phyloP scores from a whole-genome alignment of 2,797 vertebrate genomes.

The Artibeus lituratus region DNA sequence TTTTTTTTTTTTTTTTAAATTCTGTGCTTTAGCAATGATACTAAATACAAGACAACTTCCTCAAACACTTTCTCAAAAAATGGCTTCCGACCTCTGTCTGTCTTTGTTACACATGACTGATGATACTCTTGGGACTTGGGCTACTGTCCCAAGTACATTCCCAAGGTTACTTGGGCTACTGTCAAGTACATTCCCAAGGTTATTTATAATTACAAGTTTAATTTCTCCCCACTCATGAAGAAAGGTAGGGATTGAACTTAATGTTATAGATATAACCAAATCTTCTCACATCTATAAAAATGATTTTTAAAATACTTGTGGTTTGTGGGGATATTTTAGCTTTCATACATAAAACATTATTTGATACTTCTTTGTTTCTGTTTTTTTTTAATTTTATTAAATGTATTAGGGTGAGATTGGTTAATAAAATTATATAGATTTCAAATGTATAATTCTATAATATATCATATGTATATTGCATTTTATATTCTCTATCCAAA shows the following conservation, averaged over 20 bases:
- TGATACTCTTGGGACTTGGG: neutral
- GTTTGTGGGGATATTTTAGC: neutral
- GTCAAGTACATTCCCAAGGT: neutral
- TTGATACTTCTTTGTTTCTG: neutral
- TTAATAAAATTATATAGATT: neutral
- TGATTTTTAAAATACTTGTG: neutral
- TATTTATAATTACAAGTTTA: neutral
- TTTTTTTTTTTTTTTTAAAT: neutral
- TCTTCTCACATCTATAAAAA: neutral
- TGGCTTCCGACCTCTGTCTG: neutral
- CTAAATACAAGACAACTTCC: neutral
- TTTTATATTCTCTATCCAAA: neutral
- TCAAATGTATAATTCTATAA: neutral
- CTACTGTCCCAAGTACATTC: neutral
- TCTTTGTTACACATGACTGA: neutral
- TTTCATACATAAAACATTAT: neutral
- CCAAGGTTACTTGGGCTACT: neutral
- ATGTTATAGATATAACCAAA: neutral
- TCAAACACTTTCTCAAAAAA: neutral
- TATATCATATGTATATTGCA: no score
- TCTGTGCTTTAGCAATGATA: neutral
- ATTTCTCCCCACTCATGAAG: neutral
- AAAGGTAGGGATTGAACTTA: neutral
- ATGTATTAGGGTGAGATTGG: neutral
- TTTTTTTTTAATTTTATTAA: neutral